Evolutionary conservation across 2,113 vertebrate genomes (phyloP).

Genomic region (Potamarius usumacintae): DNA sequence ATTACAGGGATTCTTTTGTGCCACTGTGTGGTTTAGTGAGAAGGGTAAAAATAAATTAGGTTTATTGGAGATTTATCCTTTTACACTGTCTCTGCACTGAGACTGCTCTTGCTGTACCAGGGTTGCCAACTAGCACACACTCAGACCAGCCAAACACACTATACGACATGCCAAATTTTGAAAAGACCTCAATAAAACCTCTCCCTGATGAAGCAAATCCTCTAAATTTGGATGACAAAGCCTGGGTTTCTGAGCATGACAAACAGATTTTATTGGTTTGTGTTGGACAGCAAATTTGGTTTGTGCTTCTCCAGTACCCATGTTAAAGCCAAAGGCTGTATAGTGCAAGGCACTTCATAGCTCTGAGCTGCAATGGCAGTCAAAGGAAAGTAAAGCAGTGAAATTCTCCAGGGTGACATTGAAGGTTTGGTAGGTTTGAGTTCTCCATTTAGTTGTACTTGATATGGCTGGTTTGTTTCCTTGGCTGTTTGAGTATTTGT

Average conservation of each 20-base stretch:
- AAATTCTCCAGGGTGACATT: not conserved
- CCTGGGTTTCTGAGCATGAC: not conserved
- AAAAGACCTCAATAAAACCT: not conserved
- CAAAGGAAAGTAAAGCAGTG: not conserved
- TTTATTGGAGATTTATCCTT: slow-evolving; percentile 5
- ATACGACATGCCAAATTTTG: not conserved
- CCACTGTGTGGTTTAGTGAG: slow-evolving; percentile 10
- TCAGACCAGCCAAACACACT: not conserved
- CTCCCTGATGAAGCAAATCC: not conserved
- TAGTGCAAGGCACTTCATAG: not conserved
- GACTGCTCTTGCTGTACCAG: not conserved
- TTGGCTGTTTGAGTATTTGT: too few species aligned
- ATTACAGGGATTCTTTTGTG: slow-evolving; percentile 40
- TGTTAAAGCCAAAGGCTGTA: not conserved
- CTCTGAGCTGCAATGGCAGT: not conserved
- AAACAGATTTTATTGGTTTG: not conserved
- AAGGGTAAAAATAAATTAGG: slow-evolving; percentile 30
- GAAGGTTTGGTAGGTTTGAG: not conserved
- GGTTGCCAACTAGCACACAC: not conserved
- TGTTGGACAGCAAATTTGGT: not conserved
- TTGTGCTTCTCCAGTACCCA: not conserved
- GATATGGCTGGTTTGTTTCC: too few species aligned
- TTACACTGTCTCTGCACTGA: slow-evolving; percentile 5
- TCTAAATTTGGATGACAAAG: not conserved
- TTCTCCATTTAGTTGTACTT: too few species aligned